Base-by-base conservation (phyloP, 1,140 invertebrate genomes). In the Hycleus cichorii region DNA sequence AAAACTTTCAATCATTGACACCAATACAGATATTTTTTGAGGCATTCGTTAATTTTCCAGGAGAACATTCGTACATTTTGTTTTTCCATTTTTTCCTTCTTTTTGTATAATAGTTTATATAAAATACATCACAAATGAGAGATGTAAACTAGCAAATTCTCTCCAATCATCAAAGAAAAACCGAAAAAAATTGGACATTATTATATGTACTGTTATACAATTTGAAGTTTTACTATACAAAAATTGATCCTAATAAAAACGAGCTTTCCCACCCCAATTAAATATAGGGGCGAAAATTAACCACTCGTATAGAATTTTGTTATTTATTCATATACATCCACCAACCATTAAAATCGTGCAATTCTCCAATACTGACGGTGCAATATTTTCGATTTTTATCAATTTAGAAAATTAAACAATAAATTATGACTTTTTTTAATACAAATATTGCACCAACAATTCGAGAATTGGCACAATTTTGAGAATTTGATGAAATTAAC, bases 1-100 rank as follows among this genome's bases (percentile, higher is more conserved):
- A 67, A 67, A 69, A 57, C 66, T 72, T 67, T 66, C 70, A 70
- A 67, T 71, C 70, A 32, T 32, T 70, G 65, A 72, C 70, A 72
- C 68, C 69, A 65, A 68, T 60, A 67, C 61, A 65, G 61, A 61
- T 64, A 67, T 64, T 65, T 47, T 39, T 18, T 39, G 60, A 63
- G 59, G 61, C 62, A 61, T 61, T 47, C 57, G 46, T 56, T 42
- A 42, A 8, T 42, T 42, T 32, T 32, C 32, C 32, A 32, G 32
- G 32, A 32, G 32, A 32, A n/a, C 40, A 42, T 42, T 42, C 40
- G 9, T 42, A 42, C 11, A n/a, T 42, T 9, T 7, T 32, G n/a
- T 51, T 42, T 38, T 48, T 44, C 42, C 45, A 47, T 49, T 49
- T 48, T 49, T 43, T 56, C 45, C 47, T 56, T 52, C 50, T 52